These are phyloP conservation scores for Willowsia nigromaculata DNA, from an alignment of 2,888 invertebrate species.

Conservation along the genomic window DNA sequence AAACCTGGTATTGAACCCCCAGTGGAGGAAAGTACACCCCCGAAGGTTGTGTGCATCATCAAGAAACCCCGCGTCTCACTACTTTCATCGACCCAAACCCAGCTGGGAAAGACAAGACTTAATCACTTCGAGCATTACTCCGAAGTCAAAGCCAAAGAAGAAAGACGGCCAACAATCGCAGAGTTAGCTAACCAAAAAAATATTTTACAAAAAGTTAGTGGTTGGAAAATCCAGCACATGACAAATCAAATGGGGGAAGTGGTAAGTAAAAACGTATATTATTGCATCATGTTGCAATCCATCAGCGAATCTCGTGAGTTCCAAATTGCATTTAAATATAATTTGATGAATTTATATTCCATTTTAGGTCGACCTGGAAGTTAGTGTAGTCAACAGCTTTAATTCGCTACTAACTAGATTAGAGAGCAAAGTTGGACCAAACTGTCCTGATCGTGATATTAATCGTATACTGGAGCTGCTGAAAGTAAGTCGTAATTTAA, in stretches of 20 bases:
- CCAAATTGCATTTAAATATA: not conserved
- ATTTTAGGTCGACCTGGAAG: constrained; percentile 75
- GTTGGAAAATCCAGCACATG: constrained; percentile 96
- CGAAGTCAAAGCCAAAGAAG: constrained; percentile 94
- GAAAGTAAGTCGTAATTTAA: constrained; percentile 71
- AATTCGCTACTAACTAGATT: constrained; percentile 72
- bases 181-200: constrained; percentile 94
- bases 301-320: too few relatives aligned
- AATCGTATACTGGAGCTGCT: constrained; percentile 78
- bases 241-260: constrained; percentile 96
- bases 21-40: constrained; percentile 67
- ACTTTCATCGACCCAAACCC: constrained; percentile 85
- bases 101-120: constrained; percentile 86
- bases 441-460: constrained; percentile 78
- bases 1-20: constrained; percentile 51
- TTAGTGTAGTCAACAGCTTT: constrained; percentile 76
- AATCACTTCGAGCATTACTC: constrained; percentile 88
- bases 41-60: constrained; percentile 78
- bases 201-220: constrained; percentile 92
- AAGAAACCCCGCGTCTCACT: constrained; percentile 82
- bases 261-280: constrained; percentile 82
- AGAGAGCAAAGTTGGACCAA: constrained; percentile 76
- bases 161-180: constrained; percentile 90
- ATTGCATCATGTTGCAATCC: too few relatives aligned
- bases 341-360: not conserved